A percentile compares a stretch with the other conserved stretches of the same genome.
These are phyloP conservation scores for Nerophis lumbriciformis DNA, from an alignment of 2,113 vertebrate genomes.

Conservation along the genomic window DNA sequence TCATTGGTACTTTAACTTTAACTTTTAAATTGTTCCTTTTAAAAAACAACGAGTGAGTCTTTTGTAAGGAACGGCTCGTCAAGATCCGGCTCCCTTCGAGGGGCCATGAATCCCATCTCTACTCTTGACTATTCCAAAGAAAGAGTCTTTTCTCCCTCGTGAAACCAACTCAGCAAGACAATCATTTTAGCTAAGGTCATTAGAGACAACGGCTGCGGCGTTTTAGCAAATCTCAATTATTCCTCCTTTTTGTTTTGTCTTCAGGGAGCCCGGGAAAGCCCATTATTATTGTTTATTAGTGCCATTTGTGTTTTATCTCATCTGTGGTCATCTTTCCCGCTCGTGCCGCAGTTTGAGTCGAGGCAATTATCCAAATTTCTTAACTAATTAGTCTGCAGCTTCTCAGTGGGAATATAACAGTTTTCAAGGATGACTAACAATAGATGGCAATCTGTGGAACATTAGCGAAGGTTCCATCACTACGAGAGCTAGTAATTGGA, in stretches of 20 bases:
- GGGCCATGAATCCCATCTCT: background rate
- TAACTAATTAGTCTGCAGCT: conserved; percentile 39
- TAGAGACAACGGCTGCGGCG: conserved; percentile 30
- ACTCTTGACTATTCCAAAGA: conserved; percentile 20
- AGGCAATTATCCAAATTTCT: conserved; percentile 51
- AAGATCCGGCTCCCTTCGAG: no score
- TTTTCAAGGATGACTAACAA: conserved; percentile 52
- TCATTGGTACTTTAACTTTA: no score
- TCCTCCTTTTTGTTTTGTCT: conserved; percentile 21
- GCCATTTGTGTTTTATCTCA: conserved; percentile 45
- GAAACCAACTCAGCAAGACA: conserved; percentile 23
- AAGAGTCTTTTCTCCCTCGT: conserved; percentile 12
- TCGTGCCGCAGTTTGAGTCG: conserved; percentile 23
- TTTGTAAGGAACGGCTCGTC: no score
- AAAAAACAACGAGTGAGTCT: no score
- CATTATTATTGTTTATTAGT: conserved; percentile 42
- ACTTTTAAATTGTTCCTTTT: no score
- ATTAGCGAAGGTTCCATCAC: conserved; percentile 28
- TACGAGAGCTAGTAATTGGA: conserved; percentile 46
- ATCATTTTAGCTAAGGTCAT: conserved; percentile 50
- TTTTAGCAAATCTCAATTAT: conserved; percentile 11
- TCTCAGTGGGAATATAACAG: conserved; percentile 21
- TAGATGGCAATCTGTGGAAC: conserved; percentile 35
- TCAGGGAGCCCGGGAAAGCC: conserved; percentile 2
- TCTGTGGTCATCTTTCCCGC: conserved; percentile 45